Conservation (phyloP, 2,888 invertebrate genomes). For the Melieria picta region DNA sequence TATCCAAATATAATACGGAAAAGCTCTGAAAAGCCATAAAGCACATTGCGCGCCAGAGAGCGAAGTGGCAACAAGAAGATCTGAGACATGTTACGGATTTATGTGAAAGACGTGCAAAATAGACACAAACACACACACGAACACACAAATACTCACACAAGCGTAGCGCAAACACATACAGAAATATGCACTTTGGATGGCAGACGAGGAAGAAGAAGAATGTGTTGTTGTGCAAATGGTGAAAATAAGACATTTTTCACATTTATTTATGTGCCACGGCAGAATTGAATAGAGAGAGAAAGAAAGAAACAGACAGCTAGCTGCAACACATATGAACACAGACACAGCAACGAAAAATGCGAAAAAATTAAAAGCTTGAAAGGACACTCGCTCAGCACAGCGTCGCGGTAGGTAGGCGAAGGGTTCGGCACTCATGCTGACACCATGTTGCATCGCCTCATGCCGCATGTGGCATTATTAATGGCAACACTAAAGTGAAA, state of each 20-base stretch:
- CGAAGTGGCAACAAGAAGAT: neutral
- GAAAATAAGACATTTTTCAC: neutral
- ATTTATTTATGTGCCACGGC: neutral
- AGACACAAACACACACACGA: conserved; percentile 6
- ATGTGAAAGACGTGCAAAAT: conserved; percentile 1
- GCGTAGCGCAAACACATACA: neutral
- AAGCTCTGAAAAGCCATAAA: neutral
- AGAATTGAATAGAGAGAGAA: neutral
- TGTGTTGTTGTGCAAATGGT: neutral
- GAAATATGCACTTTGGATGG: conserved; percentile 6
- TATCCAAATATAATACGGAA: neutral
- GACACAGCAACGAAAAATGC: no score
- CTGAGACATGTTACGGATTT: neutral
- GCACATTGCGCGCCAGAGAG: neutral
- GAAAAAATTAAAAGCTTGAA: no score
- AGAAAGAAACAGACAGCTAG: no score
- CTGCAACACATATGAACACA: no score
- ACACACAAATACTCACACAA: conserved; percentile 5
- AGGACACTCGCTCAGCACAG: no score
- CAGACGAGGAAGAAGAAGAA: neutral
- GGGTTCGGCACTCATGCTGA: no score
- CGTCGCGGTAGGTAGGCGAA: no score
- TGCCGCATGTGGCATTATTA: no score
- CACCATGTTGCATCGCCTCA: no score
- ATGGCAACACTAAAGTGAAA: no score